phyloP scores from a whole-genome alignment of 2,113 vertebrate species.

The Zingel zingel region DNA sequence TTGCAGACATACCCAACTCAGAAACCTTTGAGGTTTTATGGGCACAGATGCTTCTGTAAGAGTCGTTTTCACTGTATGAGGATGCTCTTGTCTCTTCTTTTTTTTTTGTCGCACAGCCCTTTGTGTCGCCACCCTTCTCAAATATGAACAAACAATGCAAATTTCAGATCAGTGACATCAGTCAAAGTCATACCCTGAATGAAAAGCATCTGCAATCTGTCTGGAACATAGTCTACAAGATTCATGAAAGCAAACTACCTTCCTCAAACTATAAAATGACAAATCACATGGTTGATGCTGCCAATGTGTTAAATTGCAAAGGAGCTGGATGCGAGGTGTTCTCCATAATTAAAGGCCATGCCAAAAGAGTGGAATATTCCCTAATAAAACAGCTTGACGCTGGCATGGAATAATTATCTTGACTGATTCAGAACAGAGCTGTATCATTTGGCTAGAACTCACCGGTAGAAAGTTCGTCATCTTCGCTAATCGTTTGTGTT shows the following conservation, averaged over 20 bases:
- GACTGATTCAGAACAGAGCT: slow-evolving; percentile 9
- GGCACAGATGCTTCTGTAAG: not conserved
- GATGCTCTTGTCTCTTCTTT: not conserved
- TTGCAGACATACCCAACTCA: not conserved
- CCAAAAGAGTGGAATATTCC: slow-evolving; percentile 3
- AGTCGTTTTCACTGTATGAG: slow-evolving; percentile 3
- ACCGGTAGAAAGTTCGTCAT: slow-evolving; percentile 2
- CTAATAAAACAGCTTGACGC: slow-evolving; percentile 33
- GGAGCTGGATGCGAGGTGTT: not conserved
- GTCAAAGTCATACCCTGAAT: not conserved
- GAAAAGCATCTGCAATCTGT: not conserved
- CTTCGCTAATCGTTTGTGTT: not conserved
- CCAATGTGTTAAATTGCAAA: slow-evolving; percentile 11
- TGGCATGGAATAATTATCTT: not conserved
- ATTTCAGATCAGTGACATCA: not conserved
- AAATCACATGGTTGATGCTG: slow-evolving; percentile 12
- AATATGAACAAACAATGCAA: slow-evolving; percentile 42
- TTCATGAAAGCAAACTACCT: slow-evolving; percentile 23
- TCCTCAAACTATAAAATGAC: slow-evolving; percentile 15
- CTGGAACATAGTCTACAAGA: not conserved
- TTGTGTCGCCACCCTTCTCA: slow-evolving; percentile 38
- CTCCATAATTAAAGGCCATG: slow-evolving; percentile 26
- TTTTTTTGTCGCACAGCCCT: not conserved
- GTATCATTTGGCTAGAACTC: slow-evolving; percentile 5
- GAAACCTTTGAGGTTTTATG: slow-evolving; percentile 8